phyloP scores from a whole-genome alignment of 64 coral and sea anemone genomes.

The Pocillopora verrucosa region DNA sequence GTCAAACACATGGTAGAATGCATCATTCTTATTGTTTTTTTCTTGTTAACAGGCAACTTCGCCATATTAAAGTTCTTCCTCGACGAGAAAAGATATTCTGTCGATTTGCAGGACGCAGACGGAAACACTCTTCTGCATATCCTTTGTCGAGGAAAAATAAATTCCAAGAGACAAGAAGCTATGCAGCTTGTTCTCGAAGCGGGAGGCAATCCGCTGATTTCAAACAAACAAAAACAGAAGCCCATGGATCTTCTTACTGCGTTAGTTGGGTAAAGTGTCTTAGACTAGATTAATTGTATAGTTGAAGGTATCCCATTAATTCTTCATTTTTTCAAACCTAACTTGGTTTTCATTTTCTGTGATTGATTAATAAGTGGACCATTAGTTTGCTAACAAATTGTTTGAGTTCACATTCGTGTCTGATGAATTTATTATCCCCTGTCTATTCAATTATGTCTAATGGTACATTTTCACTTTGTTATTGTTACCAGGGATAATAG shows the following conservation, averaged over 20 bases:
- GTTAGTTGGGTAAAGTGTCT: no score
- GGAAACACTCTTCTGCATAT: slow-evolving; percentile 59
- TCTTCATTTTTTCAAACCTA: no score
- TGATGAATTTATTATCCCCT: no score
- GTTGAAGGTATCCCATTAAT: no score
- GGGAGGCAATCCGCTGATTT: background rate
- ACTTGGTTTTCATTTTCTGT: no score
- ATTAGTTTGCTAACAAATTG: no score
- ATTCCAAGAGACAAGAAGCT: slow-evolving; percentile 4
- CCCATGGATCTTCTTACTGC: background rate
- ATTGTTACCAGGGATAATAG: background rate
- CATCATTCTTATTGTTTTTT: background rate
- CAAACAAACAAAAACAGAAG: background rate
- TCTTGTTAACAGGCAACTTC: background rate
- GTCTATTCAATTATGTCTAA: no score
- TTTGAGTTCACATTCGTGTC: no score
- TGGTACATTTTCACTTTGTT: background rate
- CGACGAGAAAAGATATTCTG: background rate
- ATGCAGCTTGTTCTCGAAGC: background rate
- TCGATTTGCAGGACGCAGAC: slow-evolving; percentile 26
- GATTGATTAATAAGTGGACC: no score
- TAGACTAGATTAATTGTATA: no score
- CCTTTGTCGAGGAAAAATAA: slow-evolving; percentile 39
- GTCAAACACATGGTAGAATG: no score
- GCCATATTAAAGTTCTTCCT: background rate